These are phyloP conservation scores for Tigriopus californicus DNA, from an alignment of 2,888 invertebrate species.

Conservation along the genomic window DNA sequence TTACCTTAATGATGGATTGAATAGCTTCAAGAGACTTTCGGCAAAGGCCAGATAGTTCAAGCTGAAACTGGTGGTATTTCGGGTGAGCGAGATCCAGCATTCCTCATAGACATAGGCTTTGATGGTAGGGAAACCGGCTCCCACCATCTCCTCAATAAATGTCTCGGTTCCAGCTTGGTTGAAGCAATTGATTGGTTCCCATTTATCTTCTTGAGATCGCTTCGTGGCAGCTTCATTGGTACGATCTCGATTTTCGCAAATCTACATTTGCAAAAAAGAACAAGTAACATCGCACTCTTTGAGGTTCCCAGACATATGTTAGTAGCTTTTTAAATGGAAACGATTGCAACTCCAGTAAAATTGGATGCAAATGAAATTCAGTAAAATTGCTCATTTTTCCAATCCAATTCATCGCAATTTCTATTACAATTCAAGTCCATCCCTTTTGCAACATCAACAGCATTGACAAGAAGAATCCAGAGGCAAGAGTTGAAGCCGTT, in stretches of 20 bases:
- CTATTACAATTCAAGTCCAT: too few relatives aligned
- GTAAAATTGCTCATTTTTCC: too few relatives aligned
- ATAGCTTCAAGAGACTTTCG: constrained; percentile 53
- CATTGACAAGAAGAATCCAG: too few relatives aligned
- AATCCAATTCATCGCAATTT: too few relatives aligned
- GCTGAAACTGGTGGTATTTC: constrained; percentile 59
- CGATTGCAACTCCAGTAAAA: too few relatives aligned
- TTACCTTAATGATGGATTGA: constrained; percentile 33
- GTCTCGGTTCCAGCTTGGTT: constrained; percentile 47
- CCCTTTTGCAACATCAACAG: too few relatives aligned
- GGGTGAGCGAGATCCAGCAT: constrained; percentile 42
- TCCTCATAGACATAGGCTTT: constrained; percentile 41
- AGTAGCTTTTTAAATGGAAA: too few relatives aligned
- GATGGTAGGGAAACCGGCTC: constrained; percentile 43
- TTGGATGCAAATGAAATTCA: too few relatives aligned
- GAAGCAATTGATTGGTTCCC: constrained; percentile 62
- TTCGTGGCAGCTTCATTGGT: constrained; percentile 60
- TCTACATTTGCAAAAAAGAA: constrained; percentile 27
- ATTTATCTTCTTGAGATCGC: constrained; percentile 55
- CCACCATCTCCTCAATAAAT: constrained; percentile 48
- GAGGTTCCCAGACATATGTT: too few relatives aligned
- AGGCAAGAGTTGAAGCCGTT: too few relatives aligned
- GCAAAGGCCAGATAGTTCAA: constrained; percentile 51
- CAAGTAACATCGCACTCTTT: too few relatives aligned
- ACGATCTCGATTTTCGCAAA: constrained; percentile 60